phyloP scores from a whole-genome alignment of 2,888 invertebrate genomes.

The Sphaerophoria rueppellii region DNA sequence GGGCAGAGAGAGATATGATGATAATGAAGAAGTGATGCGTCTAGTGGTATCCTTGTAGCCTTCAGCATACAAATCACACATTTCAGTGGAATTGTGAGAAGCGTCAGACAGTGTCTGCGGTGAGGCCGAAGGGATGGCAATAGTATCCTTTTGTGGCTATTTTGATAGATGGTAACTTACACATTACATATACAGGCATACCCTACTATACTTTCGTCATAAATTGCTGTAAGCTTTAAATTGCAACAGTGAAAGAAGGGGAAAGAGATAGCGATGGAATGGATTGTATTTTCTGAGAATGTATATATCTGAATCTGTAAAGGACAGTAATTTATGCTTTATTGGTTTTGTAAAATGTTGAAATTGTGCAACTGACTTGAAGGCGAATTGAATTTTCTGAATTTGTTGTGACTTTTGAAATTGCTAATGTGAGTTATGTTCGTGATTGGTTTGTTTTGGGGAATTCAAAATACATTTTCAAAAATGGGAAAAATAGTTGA shows the following conservation, averaged over 20 bases:
- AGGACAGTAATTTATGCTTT: slow-evolving; percentile 67
- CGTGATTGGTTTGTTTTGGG: background rate
- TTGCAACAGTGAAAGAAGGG: background rate
- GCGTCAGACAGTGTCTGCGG: too few relatives aligned
- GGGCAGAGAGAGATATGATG: background rate
- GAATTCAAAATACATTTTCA: background rate
- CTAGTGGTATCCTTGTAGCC: slow-evolving; percentile 62
- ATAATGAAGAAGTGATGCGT: slow-evolving; percentile 38
- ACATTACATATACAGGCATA: background rate
- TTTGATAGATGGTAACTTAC: slow-evolving; percentile 25
- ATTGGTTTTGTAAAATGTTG: slow-evolving; percentile 70
- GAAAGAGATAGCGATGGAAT: background rate
- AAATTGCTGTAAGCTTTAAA: too few relatives aligned
- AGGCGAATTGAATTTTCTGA: slow-evolving; percentile 52
- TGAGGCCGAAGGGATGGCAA: background rate
- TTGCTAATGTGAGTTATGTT: slow-evolving; percentile 4
- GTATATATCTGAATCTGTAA: background rate
- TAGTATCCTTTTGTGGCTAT: slow-evolving; percentile 58
- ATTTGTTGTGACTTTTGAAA: slow-evolving; percentile 61
- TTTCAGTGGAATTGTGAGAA: slow-evolving; percentile 53
- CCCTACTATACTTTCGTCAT: background rate
- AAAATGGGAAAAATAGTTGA: too few relatives aligned
- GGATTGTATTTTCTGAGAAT: background rate
- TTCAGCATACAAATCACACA: slow-evolving; percentile 70
- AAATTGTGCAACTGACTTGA: slow-evolving; percentile 70